Conservation (phyloP, 1,140 invertebrate species). For the Sesamia nonagrioides region DNA sequence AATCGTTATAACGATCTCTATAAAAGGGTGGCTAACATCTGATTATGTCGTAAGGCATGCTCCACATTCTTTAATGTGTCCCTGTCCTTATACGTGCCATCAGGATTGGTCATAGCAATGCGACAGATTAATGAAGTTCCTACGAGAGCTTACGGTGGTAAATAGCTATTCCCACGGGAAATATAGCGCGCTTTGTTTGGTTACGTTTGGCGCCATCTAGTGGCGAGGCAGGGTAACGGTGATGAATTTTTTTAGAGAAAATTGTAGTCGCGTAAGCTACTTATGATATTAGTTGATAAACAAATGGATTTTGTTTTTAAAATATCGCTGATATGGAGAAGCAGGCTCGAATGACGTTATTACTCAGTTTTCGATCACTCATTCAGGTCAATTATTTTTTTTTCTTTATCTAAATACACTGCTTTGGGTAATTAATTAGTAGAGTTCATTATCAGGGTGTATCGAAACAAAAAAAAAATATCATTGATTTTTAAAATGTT, state of each 20-base stretch:
- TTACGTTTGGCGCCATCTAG: constrained; percentile 24
- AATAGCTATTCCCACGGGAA: constrained; percentile 52
- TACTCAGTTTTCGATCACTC: too few relatives aligned
- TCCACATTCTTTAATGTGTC: constrained; percentile 34
- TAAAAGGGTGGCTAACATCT: constrained; percentile 31
- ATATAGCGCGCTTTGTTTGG: constrained; percentile 11
- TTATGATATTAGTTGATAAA: background rate
- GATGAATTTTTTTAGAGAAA: background rate
- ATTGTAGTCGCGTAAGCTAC: background rate
- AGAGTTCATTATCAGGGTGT: too few relatives aligned
- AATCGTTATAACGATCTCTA: constrained; percentile 25
- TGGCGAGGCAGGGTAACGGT: constrained; percentile 13
- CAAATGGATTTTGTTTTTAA: background rate
- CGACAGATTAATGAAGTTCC: constrained; percentile 46
- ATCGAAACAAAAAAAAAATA: too few relatives aligned
- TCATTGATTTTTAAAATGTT: too few relatives aligned
- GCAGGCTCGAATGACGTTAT: too few relatives aligned
- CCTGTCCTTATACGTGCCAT: constrained; percentile 39
- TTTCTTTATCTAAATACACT: too few relatives aligned
- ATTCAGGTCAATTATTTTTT: too few relatives aligned
- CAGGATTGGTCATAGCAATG: constrained; percentile 48
- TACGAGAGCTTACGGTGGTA: constrained; percentile 36
- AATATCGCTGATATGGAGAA: too few relatives aligned
- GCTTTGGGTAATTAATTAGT: too few relatives aligned
- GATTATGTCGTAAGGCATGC: constrained; percentile 45